Evolutionary conservation across 1,140 invertebrate genomes (phyloP), one percentile per base, ranked within the genome.

Genomic region (Dryas iulia): DNA sequence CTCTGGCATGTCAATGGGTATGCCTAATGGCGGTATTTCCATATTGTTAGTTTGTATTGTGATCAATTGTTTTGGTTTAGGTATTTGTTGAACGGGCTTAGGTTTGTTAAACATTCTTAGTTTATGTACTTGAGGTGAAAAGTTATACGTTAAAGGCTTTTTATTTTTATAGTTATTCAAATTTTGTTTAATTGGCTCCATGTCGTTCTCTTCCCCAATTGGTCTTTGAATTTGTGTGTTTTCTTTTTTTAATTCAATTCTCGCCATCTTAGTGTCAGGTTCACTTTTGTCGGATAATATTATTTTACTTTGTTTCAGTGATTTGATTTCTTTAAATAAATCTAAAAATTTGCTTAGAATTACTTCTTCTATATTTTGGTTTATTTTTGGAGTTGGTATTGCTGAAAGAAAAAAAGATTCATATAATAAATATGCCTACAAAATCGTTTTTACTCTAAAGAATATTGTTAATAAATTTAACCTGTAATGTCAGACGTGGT

Each of bases 11-110:
- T 71, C 60, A 47, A 90, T 47, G n/a, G 72, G 75, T 59, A 90
- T 69, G 7, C 72, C 75, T 35, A 90, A 58, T 8, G 88, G 88
- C 53, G 78, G 67, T 33, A 90, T 86, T 74, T 90, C 82, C 31
- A 78, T 67, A 5, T 77, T 79, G 66, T 90, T 88, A 11, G 87
- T 89, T 74, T 90, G 88, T 53, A 90, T 72, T 4, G 78, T 88
- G 12, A 81, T 79, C 7, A 83, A 61, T 14, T 58, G 6, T 7
- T 33, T 23, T 35, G 24, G 35, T 62, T 63, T 77, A 58, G 53
- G 28, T 0, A 53, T 30, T 28, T 54, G n/a, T 67, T 33, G 35
- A 18, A 53, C 8, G 5, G 59, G 2, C 53, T 47, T 47, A 10
- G 47, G 56, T 8, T 26, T 56, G 21, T 21, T 30, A 26, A 69